These are phyloP conservation scores for Pocillopora grandis DNA, from an alignment of 92 coral and sea anemone genomes.

Conservation along the genomic window DNA sequence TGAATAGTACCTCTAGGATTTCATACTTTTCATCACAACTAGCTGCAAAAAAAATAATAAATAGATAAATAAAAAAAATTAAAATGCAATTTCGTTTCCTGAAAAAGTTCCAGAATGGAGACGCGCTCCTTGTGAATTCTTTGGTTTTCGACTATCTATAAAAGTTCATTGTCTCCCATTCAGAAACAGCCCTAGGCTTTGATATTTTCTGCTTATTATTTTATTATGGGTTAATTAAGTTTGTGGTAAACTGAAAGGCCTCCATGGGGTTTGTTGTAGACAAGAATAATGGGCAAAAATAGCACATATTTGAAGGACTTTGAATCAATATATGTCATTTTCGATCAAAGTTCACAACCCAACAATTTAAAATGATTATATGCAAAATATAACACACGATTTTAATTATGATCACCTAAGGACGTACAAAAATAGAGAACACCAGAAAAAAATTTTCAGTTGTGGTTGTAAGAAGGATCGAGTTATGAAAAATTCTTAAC, in stretches of 20 bases:
- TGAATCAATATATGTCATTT: constrained; percentile 10
- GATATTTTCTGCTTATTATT: not conserved
- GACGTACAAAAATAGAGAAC: too few species aligned
- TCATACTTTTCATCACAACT: too few species aligned
- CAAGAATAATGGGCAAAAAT: not conserved
- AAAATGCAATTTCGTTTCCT: not conserved
- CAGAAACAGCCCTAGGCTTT: constrained; percentile 12
- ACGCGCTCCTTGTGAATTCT: not conserved
- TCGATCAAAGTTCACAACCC: not conserved
- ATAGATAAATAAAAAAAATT: too few species aligned
- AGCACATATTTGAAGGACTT: not conserved
- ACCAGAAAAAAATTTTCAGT: too few species aligned
- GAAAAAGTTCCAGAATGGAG: not conserved
- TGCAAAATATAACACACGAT: too few species aligned
- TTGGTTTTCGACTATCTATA: not conserved
- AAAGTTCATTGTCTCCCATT: not conserved
- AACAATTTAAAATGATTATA: too few species aligned
- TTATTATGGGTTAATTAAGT: not conserved
- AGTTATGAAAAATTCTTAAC: too few species aligned
- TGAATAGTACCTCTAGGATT: too few species aligned
- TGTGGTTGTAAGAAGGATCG: too few species aligned
- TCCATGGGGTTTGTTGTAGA: not conserved
- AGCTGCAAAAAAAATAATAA: not conserved
- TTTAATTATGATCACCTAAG: too few species aligned
- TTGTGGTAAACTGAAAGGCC: constrained; percentile 10